Conservation (phyloP, 2,888 invertebrate species). For the Leucoma salicis region DNA sequence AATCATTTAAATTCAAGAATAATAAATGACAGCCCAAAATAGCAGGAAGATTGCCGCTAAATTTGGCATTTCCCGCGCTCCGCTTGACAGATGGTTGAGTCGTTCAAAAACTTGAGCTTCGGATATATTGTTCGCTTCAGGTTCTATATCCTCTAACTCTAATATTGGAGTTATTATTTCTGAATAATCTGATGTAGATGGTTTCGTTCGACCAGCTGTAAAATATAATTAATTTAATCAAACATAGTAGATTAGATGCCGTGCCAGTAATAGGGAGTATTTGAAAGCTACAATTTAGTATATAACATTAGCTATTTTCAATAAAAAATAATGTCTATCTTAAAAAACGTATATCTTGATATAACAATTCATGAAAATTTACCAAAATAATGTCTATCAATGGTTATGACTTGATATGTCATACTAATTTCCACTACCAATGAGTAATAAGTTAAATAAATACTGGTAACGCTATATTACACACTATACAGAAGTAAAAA, state of each 20-base stretch:
- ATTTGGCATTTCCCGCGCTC: constrained; percentile 39
- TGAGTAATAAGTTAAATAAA: too few relatives aligned
- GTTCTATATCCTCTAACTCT: constrained; percentile 53
- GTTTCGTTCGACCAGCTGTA: constrained; percentile 53
- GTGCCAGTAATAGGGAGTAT: not conserved
- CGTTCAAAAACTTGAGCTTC: constrained; percentile 55
- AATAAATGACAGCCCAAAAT: constrained; percentile 13
- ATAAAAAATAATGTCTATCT: too few relatives aligned
- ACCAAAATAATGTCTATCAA: too few relatives aligned
- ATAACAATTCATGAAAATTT: too few relatives aligned
- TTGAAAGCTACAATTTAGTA: too few relatives aligned
- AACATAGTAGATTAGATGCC: not conserved
- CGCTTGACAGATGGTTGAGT: constrained; percentile 26
- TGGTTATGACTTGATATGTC: too few relatives aligned
- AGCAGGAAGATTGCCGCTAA: constrained; percentile 41
- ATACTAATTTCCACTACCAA: too few relatives aligned
- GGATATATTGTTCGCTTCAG: constrained; percentile 57
- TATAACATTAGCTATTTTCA: too few relatives aligned
- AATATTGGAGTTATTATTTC: constrained; percentile 65
- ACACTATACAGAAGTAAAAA: too few relatives aligned
- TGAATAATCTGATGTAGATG: constrained; percentile 58
- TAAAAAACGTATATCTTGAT: too few relatives aligned
- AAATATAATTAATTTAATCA: not conserved
- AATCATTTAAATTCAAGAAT: too few relatives aligned
- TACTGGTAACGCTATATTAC: too few relatives aligned